Conservation (phyloP, 23 tunicate genomes). For the Halocynthia aurantium region DNA sequence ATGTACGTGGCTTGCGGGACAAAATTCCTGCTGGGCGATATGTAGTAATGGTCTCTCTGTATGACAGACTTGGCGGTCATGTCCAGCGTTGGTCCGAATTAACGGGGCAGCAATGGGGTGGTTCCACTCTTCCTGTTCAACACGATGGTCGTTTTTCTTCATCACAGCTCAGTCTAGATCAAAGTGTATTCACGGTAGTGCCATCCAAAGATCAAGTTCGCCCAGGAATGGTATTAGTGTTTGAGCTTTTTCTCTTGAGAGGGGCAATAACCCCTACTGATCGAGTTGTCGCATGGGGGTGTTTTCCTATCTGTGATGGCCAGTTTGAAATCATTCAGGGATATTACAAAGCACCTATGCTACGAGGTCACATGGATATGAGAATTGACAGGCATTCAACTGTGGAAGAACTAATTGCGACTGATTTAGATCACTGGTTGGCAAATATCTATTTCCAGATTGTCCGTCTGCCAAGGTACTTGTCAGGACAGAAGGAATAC, state of each 20-base stretch:
- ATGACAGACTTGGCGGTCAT: constrained; percentile 97
- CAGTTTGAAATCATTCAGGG: constrained; percentile 85
- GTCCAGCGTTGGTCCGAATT: constrained; percentile 73
- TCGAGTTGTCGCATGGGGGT: constrained; percentile 95
- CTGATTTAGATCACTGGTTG: constrained; percentile 96
- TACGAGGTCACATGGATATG: constrained; percentile 91
- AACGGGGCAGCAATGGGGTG: constrained; percentile 95
- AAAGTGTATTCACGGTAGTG: constrained; percentile 89
- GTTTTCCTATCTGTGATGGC: constrained; percentile 93
- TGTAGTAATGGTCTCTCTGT: constrained; percentile 88
- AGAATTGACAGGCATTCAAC: constrained; percentile 68
- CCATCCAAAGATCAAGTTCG: constrained; percentile 83
- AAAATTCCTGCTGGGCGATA: constrained; percentile 86
- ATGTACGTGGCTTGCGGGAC: constrained; percentile 78
- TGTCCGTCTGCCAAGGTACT: constrained; percentile 67
- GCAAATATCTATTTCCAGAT: constrained; percentile 85
- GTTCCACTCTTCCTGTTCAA: constrained; percentile 78
- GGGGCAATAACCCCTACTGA: constrained; percentile 86
- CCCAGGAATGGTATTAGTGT: constrained; percentile 91
- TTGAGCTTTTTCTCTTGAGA: constrained; percentile 81
- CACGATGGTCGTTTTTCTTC: constrained; percentile 78
- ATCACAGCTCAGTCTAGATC: constrained; percentile 58
- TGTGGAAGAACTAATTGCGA: constrained; percentile 67
- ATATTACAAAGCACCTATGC: constrained; percentile 74
- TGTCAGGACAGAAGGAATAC: constrained; percentile 95